Evolutionary conservation across 30 jellyfish, hydroid and myxozoan species (phyloP).

Genomic region (Chrysaora quinquecirrha): DNA sequence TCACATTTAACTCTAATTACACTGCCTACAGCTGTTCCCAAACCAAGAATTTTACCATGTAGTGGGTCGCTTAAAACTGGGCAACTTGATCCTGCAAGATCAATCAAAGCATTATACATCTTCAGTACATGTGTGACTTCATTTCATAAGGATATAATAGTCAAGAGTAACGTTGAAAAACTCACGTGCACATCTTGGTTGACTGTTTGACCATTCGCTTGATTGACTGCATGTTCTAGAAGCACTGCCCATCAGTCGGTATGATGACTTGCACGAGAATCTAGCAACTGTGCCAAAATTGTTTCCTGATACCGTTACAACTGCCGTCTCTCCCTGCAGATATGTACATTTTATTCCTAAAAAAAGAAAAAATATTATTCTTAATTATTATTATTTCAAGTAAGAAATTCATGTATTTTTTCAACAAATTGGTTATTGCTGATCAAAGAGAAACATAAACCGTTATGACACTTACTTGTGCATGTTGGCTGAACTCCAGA

Average conservation of each 20-base stretch:
- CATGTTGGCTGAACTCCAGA: constrained; percentile 90
- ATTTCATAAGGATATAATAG: no score
- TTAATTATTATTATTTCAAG: no score
- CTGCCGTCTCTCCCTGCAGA: constrained; percentile 65
- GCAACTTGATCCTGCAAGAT: constrained; percentile 51
- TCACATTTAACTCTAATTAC: constrained; percentile 83
- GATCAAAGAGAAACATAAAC: no score
- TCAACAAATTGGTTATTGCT: no score
- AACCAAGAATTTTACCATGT: constrained; percentile 79
- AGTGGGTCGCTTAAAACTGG: constrained; percentile 40
- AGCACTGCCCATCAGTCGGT: constrained; percentile 65
- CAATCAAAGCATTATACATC: no score
- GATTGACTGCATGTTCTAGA: constrained; percentile 61
- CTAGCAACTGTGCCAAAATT: constrained; percentile 49
- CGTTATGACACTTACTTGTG: constrained; percentile 80
- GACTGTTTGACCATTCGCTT: constrained; percentile 77
- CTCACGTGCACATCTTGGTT: constrained; percentile 87
- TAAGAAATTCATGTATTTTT: no score
- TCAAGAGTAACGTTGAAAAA: no score
- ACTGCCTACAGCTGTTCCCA: constrained; percentile 74
- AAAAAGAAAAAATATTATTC: background rate
- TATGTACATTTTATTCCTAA: constrained; percentile 75
- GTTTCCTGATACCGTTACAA: constrained; percentile 30
- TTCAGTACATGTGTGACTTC: no score
- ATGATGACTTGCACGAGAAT: constrained; percentile 73